These are phyloP conservation scores for Tragelaphus scriptus DNA, from an alignment of 2,113 vertebrate species.

Conservation along the genomic window DNA sequence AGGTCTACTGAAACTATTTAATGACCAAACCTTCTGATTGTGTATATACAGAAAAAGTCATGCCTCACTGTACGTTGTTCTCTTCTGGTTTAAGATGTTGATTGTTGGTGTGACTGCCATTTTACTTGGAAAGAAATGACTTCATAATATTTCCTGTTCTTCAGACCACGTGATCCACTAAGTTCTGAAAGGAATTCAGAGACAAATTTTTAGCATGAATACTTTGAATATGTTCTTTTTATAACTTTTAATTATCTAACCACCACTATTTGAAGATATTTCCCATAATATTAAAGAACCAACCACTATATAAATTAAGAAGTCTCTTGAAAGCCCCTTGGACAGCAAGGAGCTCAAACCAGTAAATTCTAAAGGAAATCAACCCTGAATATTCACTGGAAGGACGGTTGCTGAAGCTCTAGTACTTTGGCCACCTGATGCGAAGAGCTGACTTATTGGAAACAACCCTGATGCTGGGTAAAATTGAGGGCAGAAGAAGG, in stretches of 20 bases:
- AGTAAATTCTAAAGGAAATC: neutral
- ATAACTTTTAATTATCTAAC: neutral
- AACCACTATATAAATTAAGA: neutral
- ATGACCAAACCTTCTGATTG: neutral
- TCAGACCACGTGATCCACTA: neutral
- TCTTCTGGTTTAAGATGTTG: neutral
- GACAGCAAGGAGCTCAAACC: neutral
- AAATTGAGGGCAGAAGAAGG: neutral
- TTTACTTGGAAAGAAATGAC: neutral
- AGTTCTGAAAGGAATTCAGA: conserved; percentile 3
- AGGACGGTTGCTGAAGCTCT: neutral
- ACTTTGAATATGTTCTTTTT: neutral
- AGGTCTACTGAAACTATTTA: neutral
- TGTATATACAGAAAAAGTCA: neutral
- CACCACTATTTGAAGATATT: neutral
- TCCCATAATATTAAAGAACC: neutral
- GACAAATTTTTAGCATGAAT: neutral
- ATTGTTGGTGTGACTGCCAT: neutral
- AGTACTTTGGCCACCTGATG: neutral
- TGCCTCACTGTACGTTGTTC: neutral
- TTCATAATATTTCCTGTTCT: conserved; percentile 16
- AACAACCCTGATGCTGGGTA: neutral
- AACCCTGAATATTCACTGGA: neutral
- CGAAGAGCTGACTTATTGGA: neutral
- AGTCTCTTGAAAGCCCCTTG: neutral